Evolutionary conservation across 2,797 vertebrate genomes (phyloP).

Genomic region (Betta splendens): DNA sequence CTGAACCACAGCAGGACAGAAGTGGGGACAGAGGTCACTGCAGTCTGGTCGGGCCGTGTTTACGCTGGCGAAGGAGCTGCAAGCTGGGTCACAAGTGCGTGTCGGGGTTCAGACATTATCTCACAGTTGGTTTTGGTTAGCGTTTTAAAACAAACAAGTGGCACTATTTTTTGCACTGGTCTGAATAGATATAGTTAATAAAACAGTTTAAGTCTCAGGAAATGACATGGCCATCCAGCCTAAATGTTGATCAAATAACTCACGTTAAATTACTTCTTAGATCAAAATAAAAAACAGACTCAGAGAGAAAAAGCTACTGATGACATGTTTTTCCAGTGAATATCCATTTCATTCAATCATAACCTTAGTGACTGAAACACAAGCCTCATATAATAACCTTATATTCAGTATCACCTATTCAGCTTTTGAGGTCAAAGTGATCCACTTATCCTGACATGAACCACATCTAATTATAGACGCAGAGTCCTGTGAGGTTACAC

Average conservation of each 20-base stretch:
- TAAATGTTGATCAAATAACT: neutral
- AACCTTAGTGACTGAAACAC: conserved; percentile 37
- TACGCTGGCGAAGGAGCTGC: conserved; percentile 46
- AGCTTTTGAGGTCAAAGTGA: conserved; percentile 14
- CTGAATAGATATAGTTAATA: neutral
- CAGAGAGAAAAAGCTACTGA: conserved; percentile 44
- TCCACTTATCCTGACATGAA: conserved; percentile 11
- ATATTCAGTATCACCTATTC: conserved; percentile 32
- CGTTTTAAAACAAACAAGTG: conserved; percentile 42
- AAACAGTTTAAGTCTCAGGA: neutral
- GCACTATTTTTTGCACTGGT: neutral
- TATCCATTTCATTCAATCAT: conserved; percentile 47
- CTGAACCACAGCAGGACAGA: conserved; percentile 50
- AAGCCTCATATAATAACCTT: conserved; percentile 37
- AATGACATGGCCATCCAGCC: neutral
- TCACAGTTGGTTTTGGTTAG: conserved; percentile 50
- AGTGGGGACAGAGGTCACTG: conserved; percentile 54
- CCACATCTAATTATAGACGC: conserved; percentile 36
- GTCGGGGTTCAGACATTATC: conserved; percentile 38
- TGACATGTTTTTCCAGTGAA: conserved; percentile 42
- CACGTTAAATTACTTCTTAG: too few species aligned
- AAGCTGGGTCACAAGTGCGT: conserved; percentile 44
- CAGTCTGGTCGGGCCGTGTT: conserved; percentile 51
- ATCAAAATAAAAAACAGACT: too few species aligned
- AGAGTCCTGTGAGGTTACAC: conserved; percentile 14